Base-by-base conservation (phyloP, 2,888 invertebrate genomes). In the Neria commutata region DNA sequence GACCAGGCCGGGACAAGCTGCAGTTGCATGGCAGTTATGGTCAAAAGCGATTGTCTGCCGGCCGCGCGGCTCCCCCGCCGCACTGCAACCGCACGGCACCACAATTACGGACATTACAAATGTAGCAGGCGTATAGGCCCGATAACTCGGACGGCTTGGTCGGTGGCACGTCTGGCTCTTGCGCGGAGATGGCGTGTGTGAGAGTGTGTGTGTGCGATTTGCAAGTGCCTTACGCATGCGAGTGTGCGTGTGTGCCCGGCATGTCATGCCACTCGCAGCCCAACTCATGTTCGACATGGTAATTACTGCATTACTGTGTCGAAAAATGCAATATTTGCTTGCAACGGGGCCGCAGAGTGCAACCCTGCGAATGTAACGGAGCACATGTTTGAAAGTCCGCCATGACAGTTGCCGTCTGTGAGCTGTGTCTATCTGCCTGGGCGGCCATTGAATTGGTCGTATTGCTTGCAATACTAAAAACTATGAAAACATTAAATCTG, bases 1-100 rank as follows among this genome's bases (percentile, higher is more conserved):
- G n/a, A n/a, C n/a, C n/a, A n/a, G n/a, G n/a, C n/a, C n/a, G n/a
- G n/a, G 11, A 37, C 11, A 6, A 37, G 14, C 42, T 42, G 42
- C 21, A 19, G 42, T 21, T 3, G 42, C 14, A n/a, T n/a, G 5
- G 6, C 42, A 4, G 42, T 17, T 37, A n/a, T 14, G 21, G 42
- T 19, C 42, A 42, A 42, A 42, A 19, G 66, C 65, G 65, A 60
- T 56, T 55, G 59, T 58, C 51, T 50, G 37, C 24, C 48, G 56
- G 37, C 45, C 52, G 23, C 52, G 49, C 49, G 40, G 49, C 16
- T 54, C 46, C 45, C 17, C 4, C 17, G 52, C 21, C 21, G 42
- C 19, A 19, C 17, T 4, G 4, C 37, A 8, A 8, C 11, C 37
- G 4, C 10, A 8, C 11, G 11, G 4, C 10, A 37, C 37, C 37